phyloP scores from a whole-genome alignment of 1,140 invertebrate species.

The Amphibalanus amphitrite region DNA sequence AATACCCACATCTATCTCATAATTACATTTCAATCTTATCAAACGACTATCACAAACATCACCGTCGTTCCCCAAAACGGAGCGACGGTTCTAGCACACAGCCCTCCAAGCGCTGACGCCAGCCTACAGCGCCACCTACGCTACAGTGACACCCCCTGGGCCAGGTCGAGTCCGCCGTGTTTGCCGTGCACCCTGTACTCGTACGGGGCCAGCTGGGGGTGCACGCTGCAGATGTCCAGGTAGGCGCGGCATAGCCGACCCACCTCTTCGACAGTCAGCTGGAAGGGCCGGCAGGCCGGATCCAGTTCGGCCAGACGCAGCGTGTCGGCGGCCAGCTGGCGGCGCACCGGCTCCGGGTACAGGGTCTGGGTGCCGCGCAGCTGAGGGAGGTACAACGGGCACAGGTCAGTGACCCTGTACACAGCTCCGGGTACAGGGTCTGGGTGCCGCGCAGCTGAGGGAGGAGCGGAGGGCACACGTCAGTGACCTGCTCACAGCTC shows the following conservation, averaged over 20 bases:
- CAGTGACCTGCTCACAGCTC: too few relatives aligned
- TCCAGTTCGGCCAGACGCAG: constrained; percentile 54
- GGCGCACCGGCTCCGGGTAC: constrained; percentile 49
- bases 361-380: constrained; percentile 31
- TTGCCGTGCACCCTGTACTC: neutral
- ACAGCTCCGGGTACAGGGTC: too few relatives aligned
- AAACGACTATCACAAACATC: too few relatives aligned
- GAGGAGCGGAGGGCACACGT: too few relatives aligned
- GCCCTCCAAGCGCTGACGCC: too few relatives aligned
- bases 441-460: too few relatives aligned
- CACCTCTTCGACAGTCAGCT: constrained; percentile 62
- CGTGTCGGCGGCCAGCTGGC: constrained; percentile 46
- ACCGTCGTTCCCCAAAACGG: too few relatives aligned
- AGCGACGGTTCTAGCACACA: too few relatives aligned
- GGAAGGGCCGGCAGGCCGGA: constrained; percentile 42
- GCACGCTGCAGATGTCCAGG: constrained; percentile 18
- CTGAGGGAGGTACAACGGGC: constrained; percentile 19
- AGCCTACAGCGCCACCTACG: too few relatives aligned
- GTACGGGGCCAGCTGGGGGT: constrained; percentile 7
- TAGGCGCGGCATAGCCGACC: constrained; percentile 57
- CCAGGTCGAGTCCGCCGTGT: neutral
- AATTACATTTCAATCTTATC: too few relatives aligned
- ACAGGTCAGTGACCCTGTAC: too few relatives aligned
- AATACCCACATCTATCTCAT: too few relatives aligned
- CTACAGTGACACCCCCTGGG: neutral